Conservation (phyloP, 2,797 vertebrate species). For the Eulemur rubriventer region DNA sequence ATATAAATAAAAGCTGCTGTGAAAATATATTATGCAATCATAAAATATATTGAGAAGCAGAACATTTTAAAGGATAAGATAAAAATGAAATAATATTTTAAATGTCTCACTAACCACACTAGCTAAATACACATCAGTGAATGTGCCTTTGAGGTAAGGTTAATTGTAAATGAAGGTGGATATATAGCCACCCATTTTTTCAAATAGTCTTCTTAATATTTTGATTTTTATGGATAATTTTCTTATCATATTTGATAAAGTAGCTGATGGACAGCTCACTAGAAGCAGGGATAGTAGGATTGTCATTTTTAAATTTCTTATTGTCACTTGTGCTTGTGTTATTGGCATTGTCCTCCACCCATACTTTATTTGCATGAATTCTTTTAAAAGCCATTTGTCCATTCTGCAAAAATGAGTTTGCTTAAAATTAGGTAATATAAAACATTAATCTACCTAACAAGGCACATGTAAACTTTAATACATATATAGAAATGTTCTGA, state of each 20-base stretch:
- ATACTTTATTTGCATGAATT: background rate
- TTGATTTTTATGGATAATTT: background rate
- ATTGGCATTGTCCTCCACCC: background rate
- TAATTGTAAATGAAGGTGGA: background rate
- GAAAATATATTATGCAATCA: background rate
- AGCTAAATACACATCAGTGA: background rate
- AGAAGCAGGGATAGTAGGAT: background rate
- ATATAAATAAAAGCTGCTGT: background rate
- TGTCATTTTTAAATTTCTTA: background rate
- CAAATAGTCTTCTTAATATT: background rate
- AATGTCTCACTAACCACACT: background rate
- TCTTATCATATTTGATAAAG: background rate
- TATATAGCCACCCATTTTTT: background rate
- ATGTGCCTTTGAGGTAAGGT: background rate
- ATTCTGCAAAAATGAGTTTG: background rate
- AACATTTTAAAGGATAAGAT: background rate
- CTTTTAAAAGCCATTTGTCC: background rate
- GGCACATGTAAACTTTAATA: background rate
- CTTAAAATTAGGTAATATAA: slow-evolving; percentile 5
- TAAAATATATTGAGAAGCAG: background rate
- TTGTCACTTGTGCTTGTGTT: background rate
- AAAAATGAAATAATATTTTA: background rate
- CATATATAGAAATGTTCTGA: background rate
- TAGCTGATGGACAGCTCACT: background rate
- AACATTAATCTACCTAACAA: background rate